Base-by-base conservation (phyloP, 37 sponge, comb jelly and placozoan species). In the Dysidea cf. avara region DNA sequence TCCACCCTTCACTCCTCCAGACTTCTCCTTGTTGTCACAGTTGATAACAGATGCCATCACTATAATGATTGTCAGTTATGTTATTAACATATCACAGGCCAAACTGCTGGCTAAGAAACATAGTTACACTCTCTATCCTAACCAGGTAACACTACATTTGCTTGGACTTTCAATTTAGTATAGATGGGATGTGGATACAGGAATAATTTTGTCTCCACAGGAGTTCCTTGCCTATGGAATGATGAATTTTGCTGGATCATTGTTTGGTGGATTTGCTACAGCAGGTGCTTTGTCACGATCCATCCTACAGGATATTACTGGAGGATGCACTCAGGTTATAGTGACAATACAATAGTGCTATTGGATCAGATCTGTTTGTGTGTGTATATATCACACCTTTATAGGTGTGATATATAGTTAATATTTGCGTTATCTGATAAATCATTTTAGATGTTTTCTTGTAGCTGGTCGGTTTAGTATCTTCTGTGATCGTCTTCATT, bases 261-360 rank as follows among this genome's bases (percentile, higher is more conserved):
- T 92, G 62, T 88, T 92, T 33, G 66, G 81, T 31, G 73, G 81
- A 56, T 83, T 88, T 55, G 58, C 67, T 13, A 74, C 84, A 25
- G 64, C 87, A 21, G 93, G 90, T 17, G 74, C 82, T 46, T 78
- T 92, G 24, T 72, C 81, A 31, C 72, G 93, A 38, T 69, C 93
- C 12, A 68, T 74, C 2, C 81, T 92, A 5, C 83, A 89, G 25
- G 90, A 68, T 33, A 51, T 46, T 29, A 77, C 78, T 12, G 93
- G 93, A 4, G 90, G 83, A 13, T 71, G 83, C 18, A 92, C 93
- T 50, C 89, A 90, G 68, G 83, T 82, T n/a, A n/a, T n/a, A n/a
- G n/a, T n/a, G n/a, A n/a, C n/a, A n/a, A n/a, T n/a, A n/a, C n/a
- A n/a, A n/a, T n/a, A n/a, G n/a, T n/a, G n/a, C n/a, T n/a, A n/a